Evolutionary conservation across 2,797 vertebrate genomes (phyloP).

Genomic region (Rallus crepitans): DNA sequence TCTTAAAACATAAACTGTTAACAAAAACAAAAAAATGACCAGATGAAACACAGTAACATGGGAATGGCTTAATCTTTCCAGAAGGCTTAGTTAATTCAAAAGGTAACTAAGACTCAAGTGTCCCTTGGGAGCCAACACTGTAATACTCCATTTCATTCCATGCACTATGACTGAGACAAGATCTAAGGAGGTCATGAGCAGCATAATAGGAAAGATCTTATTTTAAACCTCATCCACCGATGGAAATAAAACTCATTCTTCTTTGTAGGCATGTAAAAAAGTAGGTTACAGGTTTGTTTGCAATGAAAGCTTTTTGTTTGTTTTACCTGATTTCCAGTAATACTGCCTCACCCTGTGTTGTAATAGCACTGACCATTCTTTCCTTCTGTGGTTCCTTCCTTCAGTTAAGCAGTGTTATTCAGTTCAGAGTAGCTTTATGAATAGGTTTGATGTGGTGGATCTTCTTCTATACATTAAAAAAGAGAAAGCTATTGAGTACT

Average conservation of each 20-base stretch:
- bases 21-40: neutral
- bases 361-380: neutral
- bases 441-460: neutral
- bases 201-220: constrained; percentile 66
- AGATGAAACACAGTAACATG: constrained; percentile 40
- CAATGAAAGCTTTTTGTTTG: constrained; percentile 44
- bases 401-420: neutral
- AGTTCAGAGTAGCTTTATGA: neutral
- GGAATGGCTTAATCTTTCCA: constrained; percentile 40
- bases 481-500: neutral
- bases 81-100: constrained; percentile 69
- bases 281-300: constrained; percentile 66
- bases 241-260: constrained; percentile 47
- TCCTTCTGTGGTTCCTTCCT: neutral
- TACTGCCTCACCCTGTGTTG: constrained; percentile 7
- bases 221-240: constrained; percentile 61
- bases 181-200: constrained; percentile 62
- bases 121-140: constrained; percentile 30
- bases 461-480: neutral
- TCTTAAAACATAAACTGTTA: neutral
- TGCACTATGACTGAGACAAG: constrained; percentile 42
- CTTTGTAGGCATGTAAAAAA: constrained; percentile 31
- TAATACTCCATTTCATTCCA: constrained; percentile 56
- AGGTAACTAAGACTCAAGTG: constrained; percentile 43
- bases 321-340: constrained; percentile 59